A percentile compares a stretch with the other conserved stretches of the same genome.
phyloP scores from a whole-genome alignment of 2,113 vertebrate species.

The Hylia prasina region DNA sequence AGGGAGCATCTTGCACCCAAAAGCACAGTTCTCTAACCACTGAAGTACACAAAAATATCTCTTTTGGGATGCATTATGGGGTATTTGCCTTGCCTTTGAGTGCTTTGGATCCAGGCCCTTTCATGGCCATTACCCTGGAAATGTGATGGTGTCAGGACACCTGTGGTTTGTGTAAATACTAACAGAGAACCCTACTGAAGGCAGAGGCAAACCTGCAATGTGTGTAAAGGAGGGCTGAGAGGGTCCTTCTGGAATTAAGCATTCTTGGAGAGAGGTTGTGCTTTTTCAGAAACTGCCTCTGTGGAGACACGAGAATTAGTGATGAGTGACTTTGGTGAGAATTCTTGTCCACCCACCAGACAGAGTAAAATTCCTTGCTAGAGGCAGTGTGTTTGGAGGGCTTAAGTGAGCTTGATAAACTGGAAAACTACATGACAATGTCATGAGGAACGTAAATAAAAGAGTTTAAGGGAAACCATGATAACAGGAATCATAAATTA shows the following conservation, averaged over 20 bases:
- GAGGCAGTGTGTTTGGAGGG: background rate
- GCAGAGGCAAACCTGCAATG: background rate
- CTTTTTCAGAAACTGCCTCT: background rate
- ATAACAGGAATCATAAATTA: slow-evolving; percentile 11
- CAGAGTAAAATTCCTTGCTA: background rate
- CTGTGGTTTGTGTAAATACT: background rate
- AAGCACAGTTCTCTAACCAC: background rate
- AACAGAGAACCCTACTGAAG: background rate
- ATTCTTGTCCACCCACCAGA: background rate
- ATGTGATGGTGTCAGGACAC: background rate
- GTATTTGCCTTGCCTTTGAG: background rate
- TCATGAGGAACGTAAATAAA: background rate
- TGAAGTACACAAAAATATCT: background rate
- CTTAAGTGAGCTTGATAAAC: background rate
- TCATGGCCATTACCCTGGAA: background rate
- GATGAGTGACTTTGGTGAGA: background rate
- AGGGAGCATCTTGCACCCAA: background rate
- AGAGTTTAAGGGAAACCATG: background rate
- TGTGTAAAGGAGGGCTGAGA: background rate
- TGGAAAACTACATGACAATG: background rate
- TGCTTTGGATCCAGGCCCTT: background rate
- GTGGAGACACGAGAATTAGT: background rate
- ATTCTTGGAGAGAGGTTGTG: background rate
- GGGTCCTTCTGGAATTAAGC: background rate
- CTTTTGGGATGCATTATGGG: background rate